Evolutionary conservation across 2,113 vertebrate species (phyloP).

Genomic region (Sakesphorus luctuosus): DNA sequence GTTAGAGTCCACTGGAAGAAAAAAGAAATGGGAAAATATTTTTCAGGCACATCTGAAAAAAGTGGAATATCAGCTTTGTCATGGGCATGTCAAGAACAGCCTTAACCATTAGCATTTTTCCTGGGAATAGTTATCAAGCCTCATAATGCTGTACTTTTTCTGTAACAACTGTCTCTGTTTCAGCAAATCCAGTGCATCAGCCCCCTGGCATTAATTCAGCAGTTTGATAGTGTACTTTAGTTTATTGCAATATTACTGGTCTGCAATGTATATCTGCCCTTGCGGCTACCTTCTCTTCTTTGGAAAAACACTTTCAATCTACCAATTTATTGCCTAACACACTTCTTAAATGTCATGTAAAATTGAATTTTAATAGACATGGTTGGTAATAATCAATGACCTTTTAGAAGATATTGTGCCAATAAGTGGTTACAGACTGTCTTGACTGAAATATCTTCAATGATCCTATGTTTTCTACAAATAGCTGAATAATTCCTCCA

Average conservation of each 20-base stretch:
- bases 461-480: neutral
- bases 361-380: conserved; percentile 48
- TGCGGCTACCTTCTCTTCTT: neutral
- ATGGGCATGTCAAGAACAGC: neutral
- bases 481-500: neutral
- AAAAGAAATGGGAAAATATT: neutral
- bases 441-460: neutral
- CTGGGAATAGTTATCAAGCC: neutral
- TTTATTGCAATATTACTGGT: conserved; percentile 30
- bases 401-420: conserved; percentile 13
- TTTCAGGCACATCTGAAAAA: neutral
- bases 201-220: neutral
- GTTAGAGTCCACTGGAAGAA: neutral
- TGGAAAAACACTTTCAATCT: neutral
- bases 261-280: neutral
- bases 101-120: neutral
- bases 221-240: conserved; percentile 20
- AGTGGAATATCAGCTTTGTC: neutral
- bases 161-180: neutral
- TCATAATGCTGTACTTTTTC: neutral
- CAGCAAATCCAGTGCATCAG: neutral
- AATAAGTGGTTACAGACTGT: neutral
- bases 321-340: neutral
- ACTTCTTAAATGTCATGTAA: conserved; percentile 40
- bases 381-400: conserved; percentile 43